Evolutionary conservation across 2,113 vertebrate genomes (phyloP).

Genomic region (Muntiacus reevesi): DNA sequence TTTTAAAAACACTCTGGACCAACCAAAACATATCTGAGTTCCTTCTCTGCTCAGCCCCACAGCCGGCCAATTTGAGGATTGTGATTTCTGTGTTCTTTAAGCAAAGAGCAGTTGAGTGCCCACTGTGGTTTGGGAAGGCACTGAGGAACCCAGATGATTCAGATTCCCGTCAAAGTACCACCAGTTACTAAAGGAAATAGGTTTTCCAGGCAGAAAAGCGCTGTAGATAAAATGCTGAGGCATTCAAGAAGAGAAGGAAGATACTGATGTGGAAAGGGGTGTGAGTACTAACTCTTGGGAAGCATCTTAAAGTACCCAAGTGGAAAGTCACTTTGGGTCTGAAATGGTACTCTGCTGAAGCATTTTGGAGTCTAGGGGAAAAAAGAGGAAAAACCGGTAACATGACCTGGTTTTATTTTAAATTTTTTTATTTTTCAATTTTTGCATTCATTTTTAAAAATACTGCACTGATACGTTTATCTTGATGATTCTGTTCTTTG

Average conservation of each 20-base stretch:
- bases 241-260: background rate
- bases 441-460: background rate
- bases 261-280: background rate
- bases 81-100: background rate
- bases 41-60: background rate
- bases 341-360: background rate
- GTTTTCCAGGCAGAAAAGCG: background rate
- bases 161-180: background rate
- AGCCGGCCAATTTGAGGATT: background rate
- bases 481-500: background rate
- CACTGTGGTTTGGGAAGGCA: background rate
- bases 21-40: background rate
- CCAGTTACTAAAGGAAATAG: slow-evolving; percentile 34
- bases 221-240: background rate
- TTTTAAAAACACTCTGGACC: background rate
- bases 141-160: slow-evolving; percentile 20
- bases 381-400: background rate
- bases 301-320: background rate
- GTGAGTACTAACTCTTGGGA: slow-evolving; percentile 3
- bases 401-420: background rate
- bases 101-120: background rate
- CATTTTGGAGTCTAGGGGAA: background rate
- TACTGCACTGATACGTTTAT: background rate
- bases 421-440: background rate
- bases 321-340: background rate